Percentiles rank a stretch among this genome's conserved stretches.
These are phyloP conservation scores for Lontra canadensis DNA, from an alignment of 2,113 vertebrate species.

Conservation along the genomic window DNA sequence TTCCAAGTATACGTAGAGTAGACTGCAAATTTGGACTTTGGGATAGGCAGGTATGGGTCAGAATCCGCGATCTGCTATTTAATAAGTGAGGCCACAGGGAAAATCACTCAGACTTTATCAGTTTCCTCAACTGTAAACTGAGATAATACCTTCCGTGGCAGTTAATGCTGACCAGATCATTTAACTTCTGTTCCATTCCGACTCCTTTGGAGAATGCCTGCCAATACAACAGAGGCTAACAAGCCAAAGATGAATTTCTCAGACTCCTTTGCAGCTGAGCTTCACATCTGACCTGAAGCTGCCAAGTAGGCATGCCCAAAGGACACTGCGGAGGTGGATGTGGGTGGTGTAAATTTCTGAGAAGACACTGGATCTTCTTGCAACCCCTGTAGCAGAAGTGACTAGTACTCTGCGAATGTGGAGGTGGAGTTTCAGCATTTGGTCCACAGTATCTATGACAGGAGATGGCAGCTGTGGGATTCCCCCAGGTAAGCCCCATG, in stretches of 20 bases:
- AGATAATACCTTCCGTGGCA: neutral
- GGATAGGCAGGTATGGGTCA: neutral
- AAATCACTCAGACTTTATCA: neutral
- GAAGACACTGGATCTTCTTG: too few relatives aligned
- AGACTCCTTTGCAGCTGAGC: neutral
- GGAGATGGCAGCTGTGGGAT: too few relatives aligned
- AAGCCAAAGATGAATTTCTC: neutral
- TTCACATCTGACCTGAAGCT: neutral
- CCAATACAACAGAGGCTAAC: neutral
- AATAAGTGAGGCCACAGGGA: neutral
- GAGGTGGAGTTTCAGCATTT: too few relatives aligned
- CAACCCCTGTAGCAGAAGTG: too few relatives aligned
- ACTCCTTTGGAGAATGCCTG: neutral
- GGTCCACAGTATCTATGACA: too few relatives aligned
- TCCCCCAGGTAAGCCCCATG: too few relatives aligned
- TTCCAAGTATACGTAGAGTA: neutral
- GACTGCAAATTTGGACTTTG: neutral
- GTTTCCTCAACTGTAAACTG: neutral
- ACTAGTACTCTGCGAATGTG: too few relatives aligned
- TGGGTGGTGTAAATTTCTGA: too few relatives aligned
- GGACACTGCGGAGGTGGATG: too few relatives aligned
- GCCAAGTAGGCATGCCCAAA: too few relatives aligned
- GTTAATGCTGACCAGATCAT: neutral
- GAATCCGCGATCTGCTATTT: neutral
- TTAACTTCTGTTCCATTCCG: neutral